phyloP scores from a whole-genome alignment of 2,797 vertebrate species.

The Erethizon dorsatum region DNA sequence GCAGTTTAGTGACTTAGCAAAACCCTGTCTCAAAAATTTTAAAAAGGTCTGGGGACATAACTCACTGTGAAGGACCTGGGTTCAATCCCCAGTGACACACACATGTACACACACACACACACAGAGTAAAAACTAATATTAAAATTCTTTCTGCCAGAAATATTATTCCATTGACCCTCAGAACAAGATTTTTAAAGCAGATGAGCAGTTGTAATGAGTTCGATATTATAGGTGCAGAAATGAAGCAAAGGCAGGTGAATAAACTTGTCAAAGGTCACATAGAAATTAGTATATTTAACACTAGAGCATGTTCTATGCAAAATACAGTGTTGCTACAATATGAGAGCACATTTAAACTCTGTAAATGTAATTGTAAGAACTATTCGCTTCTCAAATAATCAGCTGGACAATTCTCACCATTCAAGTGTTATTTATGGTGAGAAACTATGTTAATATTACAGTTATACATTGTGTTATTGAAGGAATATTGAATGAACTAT shows the following conservation, averaged over 20 bases:
- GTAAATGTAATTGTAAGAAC: constrained; percentile 26
- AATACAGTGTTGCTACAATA: neutral
- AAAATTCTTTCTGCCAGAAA: neutral
- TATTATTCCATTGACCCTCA: constrained; percentile 37
- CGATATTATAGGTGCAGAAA: neutral
- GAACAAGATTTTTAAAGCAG: neutral
- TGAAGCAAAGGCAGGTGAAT: constrained; percentile 4
- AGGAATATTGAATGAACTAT: neutral
- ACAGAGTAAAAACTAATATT: neutral
- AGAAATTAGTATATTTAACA: constrained; percentile 54
- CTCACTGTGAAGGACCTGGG: neutral
- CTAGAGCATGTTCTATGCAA: neutral
- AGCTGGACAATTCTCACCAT: neutral
- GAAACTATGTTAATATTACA: neutral
- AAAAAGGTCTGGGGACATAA: neutral
- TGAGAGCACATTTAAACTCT: neutral
- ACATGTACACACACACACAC: neutral
- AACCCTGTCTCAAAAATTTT: neutral
- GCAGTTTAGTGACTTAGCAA: neutral
- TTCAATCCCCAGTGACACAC: neutral
- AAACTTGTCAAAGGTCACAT: neutral
- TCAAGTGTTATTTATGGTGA: neutral
- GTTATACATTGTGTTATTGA: constrained; percentile 15
- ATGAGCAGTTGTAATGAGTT: constrained; percentile 14
- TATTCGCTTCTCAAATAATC: constrained; percentile 17